Evolutionary conservation across 1,140 invertebrate species (phyloP).

Genomic region (Andricus grossulariae): DNA sequence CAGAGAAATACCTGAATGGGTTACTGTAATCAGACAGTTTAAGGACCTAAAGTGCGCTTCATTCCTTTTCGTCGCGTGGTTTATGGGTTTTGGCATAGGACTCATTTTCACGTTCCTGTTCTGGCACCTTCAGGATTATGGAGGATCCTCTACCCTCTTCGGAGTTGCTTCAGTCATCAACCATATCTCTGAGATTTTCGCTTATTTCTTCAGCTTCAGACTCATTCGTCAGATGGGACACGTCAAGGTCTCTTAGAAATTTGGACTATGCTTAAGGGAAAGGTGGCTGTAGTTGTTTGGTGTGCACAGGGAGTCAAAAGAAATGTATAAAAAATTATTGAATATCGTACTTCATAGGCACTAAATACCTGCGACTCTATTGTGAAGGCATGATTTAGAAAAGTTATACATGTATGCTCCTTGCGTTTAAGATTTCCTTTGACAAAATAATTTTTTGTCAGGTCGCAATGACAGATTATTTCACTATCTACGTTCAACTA

Average conservation of each 20-base stretch:
- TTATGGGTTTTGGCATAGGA: slow-evolving; percentile 99
- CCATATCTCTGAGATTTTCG: slow-evolving; percentile 98
- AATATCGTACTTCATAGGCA: no score
- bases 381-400: no score
- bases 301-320: no score
- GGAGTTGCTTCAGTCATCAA: slow-evolving; percentile 99
- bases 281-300: no score
- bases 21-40: slow-evolving; percentile 92
- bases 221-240: slow-evolving; percentile 96
- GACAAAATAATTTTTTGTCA: no score
- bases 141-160: slow-evolving; percentile 97
- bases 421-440: no score
- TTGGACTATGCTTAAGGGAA: no score
- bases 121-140: slow-evolving; percentile 99
- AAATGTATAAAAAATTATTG: no score
- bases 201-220: slow-evolving; percentile 98
- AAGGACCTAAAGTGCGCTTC: slow-evolving; percentile 93
- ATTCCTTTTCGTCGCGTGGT: slow-evolving; percentile 97
- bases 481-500: no score
- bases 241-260: slow-evolving; percentile 82
- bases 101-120: slow-evolving; percentile 99
- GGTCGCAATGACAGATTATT: no score
- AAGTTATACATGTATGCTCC: no score
- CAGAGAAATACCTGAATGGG: slow-evolving; percentile 93
- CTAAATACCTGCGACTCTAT: no score